Percentiles rank a stretch among this genome's conserved stretches.
These are phyloP conservation scores for Saccostrea echinata DNA, from an alignment of 1,140 invertebrate genomes.

Conservation along the genomic window DNA sequence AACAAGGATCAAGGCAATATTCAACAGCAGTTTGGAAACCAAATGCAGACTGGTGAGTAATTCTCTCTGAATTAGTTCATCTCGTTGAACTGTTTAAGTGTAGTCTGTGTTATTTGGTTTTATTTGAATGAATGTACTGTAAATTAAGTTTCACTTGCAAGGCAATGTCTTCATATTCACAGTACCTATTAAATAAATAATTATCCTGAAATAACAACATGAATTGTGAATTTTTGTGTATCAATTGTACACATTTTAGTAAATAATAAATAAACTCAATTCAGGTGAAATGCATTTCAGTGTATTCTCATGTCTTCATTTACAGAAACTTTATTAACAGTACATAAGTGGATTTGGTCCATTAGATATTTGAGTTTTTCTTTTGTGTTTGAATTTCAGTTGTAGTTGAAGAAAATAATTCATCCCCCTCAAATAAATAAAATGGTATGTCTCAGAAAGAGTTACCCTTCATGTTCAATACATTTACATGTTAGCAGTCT, in stretches of 20 bases:
- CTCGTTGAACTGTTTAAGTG: not conserved
- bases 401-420: constrained; percentile 22
- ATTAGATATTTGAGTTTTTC: not conserved
- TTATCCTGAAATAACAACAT: too few species aligned
- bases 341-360: not conserved
- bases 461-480: not conserved
- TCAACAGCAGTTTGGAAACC: constrained; percentile 20
- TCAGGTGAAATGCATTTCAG: too few species aligned
- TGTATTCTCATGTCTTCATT: too few species aligned
- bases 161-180: not conserved
- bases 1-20: constrained; percentile 20
- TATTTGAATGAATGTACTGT: not conserved
- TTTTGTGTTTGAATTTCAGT: constrained; percentile 26
- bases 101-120: not conserved
- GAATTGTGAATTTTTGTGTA: too few species aligned
- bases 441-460: constrained; percentile 1
- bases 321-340: not conserved
- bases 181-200: too few species aligned
- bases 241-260: too few species aligned
- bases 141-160: not conserved
- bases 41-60: constrained; percentile 11
- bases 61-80: not conserved
- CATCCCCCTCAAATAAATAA: constrained; percentile 25
- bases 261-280: too few species aligned
- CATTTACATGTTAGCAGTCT: not conserved